Percentiles rank a stretch among this genome's conserved stretches.
Evolutionary conservation across 1,140 invertebrate genomes (phyloP).

Genomic region (Meloidogyne exigua): DNA sequence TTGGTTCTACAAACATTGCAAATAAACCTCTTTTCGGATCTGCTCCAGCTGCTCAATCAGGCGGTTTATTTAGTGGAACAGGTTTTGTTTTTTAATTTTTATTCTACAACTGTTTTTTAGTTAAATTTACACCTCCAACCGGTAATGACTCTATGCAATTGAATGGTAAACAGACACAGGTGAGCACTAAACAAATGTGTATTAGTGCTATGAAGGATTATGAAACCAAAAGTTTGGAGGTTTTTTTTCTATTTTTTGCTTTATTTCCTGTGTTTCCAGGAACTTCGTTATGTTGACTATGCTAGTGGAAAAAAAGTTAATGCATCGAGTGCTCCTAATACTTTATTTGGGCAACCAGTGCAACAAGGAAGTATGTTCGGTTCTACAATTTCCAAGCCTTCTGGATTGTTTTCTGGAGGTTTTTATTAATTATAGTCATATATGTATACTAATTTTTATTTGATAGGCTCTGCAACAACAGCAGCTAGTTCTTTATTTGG

Average conservation of each 20-base stretch:
- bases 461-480: neutral
- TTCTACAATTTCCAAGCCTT: conserved; percentile 2
- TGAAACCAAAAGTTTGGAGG: conserved; percentile 42
- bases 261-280: conserved; percentile 14
- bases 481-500: conserved; percentile 12
- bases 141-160: conserved; percentile 36
- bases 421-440: conserved; percentile 14
- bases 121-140: conserved; percentile 36
- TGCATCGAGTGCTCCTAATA: conserved; percentile 9
- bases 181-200: conserved; percentile 41
- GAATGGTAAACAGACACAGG: conserved; percentile 28
- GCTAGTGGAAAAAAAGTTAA: conserved; percentile 14
- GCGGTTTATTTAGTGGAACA: neutral
- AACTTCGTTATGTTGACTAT: conserved; percentile 38
- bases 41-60: neutral
- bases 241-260: neutral
- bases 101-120: too few relatives aligned
- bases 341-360: conserved; percentile 9
- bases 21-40: conserved; percentile 5
- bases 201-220: conserved; percentile 45
- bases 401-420: conserved; percentile 10
- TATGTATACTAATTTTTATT: neutral
- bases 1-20: neutral
- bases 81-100: neutral
- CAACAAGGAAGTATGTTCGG: conserved; percentile 14